Conservation (phyloP, 1,140 invertebrate genomes). For the Aricia agestis region DNA sequence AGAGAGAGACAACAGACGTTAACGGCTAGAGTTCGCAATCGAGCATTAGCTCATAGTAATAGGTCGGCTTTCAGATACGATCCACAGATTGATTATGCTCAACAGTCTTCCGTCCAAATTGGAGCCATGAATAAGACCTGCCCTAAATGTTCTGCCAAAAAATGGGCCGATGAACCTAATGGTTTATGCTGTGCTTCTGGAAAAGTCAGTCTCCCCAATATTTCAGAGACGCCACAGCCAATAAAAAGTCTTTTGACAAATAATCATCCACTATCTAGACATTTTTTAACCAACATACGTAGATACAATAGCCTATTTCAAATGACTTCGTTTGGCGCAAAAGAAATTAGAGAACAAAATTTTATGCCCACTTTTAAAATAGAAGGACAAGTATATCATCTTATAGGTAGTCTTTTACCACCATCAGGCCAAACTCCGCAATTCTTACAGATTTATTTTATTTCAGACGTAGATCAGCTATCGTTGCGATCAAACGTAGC, state of each 20-base stretch:
- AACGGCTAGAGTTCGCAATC: conserved; percentile 32
- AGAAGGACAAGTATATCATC: conserved; percentile 27
- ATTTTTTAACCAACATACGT: conserved; percentile 35
- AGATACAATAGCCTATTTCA: conserved; percentile 34
- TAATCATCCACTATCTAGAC: conserved; percentile 30
- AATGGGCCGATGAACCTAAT: conserved; percentile 40
- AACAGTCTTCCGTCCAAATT: conserved; percentile 35
- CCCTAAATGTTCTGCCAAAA: conserved; percentile 38
- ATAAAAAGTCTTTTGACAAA: conserved; percentile 37
- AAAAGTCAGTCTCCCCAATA: conserved; percentile 32
- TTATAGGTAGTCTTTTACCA: conserved; percentile 31
- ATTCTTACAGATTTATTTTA: conserved; percentile 33
- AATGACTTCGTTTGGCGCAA: conserved; percentile 35
- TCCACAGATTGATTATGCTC: conserved; percentile 39
- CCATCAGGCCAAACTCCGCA: conserved; percentile 30
- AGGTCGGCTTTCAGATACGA: conserved; percentile 35
- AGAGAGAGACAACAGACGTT: conserved; percentile 35
- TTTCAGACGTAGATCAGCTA: conserved; percentile 33
- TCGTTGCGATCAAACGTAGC: conserved; percentile 34
- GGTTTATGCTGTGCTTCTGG: conserved; percentile 40
- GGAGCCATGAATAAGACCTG: conserved; percentile 41
- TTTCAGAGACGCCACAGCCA: conserved; percentile 32
- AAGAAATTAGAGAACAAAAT: conserved; percentile 27
- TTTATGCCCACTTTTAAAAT: conserved; percentile 28
- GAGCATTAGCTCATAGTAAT: conserved; percentile 34